Evolutionary conservation across 2,113 vertebrate genomes (phyloP).

Genomic region (Heteronetta atricapilla): DNA sequence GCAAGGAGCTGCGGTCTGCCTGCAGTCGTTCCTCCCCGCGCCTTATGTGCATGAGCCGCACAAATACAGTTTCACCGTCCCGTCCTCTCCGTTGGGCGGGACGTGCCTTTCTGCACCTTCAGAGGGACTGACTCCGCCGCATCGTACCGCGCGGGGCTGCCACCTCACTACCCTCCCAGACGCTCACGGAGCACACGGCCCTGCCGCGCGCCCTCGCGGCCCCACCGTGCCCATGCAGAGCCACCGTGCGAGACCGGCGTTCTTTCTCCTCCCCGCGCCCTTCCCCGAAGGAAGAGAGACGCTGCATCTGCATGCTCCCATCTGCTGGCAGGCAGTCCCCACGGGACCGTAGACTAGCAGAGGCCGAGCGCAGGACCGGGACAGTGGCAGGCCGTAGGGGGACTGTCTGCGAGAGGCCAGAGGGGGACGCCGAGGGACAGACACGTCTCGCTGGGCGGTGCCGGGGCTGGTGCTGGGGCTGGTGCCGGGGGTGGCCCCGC

Average conservation of each 20-base stretch:
- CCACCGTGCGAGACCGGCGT: background rate
- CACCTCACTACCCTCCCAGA: background rate
- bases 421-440: background rate
- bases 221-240: background rate
- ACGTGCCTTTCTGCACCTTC: fast-evolving
- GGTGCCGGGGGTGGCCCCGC: background rate
- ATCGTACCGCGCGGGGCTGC: background rate
- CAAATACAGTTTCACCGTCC: background rate
- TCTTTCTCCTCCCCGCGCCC: too few species aligned
- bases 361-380: background rate
- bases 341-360: fast-evolving
- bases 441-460: background rate
- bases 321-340: fast-evolving
- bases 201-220: background rate
- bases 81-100: fast-evolving
- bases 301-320: background rate
- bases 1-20: background rate
- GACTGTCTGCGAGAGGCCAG: background rate
- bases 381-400: background rate
- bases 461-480: background rate
- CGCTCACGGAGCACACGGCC: background rate
- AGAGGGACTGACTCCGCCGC: background rate
- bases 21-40: background rate
- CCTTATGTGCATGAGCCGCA: too few species aligned
- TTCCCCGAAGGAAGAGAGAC: background rate